These are phyloP conservation scores for Steatocranus sp. DNA, from an alignment of 2,797 vertebrate species.

Conservation along the genomic window DNA sequence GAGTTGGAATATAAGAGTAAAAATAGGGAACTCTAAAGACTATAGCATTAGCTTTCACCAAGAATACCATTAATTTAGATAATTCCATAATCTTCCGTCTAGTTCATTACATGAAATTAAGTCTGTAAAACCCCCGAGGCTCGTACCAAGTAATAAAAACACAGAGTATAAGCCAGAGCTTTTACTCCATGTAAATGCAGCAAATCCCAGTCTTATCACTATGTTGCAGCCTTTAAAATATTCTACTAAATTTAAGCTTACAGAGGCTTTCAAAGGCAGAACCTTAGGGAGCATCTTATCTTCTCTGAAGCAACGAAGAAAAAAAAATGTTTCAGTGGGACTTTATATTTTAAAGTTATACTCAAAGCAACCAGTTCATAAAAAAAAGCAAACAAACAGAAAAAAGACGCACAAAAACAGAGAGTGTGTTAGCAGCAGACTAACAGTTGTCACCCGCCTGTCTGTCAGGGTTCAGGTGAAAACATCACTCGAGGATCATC, in stretches of 20 bases:
- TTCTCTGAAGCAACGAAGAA: neutral
- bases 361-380: neutral
- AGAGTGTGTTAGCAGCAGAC: conserved; percentile 32
- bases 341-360: neutral
- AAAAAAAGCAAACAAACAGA: neutral
- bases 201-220: conserved; percentile 42
- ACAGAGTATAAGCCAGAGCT: neutral
- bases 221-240: conserved; percentile 30
- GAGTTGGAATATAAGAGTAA: neutral
- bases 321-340: neutral
- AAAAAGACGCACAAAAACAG: neutral
- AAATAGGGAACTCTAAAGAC: neutral
- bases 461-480: conserved; percentile 68
- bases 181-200: conserved; percentile 23
- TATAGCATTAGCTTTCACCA: neutral
- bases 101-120: conserved; percentile 44
- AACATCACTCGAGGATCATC: conserved; percentile 73
- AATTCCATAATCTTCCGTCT: conserved; percentile 28
- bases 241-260: conserved; percentile 20
- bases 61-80: conserved; percentile 35
- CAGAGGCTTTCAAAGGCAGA: conserved; percentile 15
- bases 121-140: conserved; percentile 4
- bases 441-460: conserved; percentile 74
- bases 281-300: neutral
- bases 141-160: neutral